Percentiles rank a stretch among this genome's conserved stretches.
Evolutionary conservation across 2,113 vertebrate genomes (phyloP).

Genomic region (Probosciger aterrimus): DNA sequence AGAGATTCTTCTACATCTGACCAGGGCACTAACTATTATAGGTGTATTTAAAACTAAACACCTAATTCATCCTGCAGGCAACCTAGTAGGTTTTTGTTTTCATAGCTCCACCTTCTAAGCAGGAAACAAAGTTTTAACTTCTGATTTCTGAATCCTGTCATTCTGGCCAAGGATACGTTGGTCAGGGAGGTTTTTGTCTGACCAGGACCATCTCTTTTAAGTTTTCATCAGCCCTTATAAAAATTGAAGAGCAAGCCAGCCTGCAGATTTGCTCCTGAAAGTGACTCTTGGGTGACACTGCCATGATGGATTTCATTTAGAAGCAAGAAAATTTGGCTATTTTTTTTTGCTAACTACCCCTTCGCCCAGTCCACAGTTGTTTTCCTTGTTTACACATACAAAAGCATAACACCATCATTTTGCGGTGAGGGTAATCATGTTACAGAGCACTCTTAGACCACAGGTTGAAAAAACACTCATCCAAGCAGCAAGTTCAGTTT

Average conservation of each 20-base stretch:
- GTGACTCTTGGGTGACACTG: neutral
- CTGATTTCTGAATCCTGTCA: neutral
- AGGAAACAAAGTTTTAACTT: neutral
- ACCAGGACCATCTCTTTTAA: neutral
- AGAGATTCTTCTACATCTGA: neutral
- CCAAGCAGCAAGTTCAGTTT: constrained; percentile 41
- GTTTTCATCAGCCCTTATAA: neutral
- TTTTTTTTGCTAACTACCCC: constrained; percentile 22
- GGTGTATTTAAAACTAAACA: neutral
- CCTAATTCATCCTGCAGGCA: neutral
- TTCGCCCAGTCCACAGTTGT: constrained; percentile 8
- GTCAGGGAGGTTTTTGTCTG: neutral
- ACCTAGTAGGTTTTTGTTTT: neutral
- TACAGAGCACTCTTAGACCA: constrained; percentile 32
- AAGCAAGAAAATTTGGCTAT: neutral
- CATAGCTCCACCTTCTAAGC: neutral
- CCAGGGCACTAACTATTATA: neutral
- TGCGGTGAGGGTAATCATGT: constrained; percentile 14
- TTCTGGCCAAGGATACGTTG: neutral
- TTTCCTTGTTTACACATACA: constrained; percentile 37
- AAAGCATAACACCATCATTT: neutral
- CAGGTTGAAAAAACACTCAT: constrained; percentile 27
- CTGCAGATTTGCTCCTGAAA: neutral
- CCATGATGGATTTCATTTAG: neutral
- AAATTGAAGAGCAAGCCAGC: neutral